Conservation (phyloP, 2,888 invertebrate species). For the Trilocha varians region DNA sequence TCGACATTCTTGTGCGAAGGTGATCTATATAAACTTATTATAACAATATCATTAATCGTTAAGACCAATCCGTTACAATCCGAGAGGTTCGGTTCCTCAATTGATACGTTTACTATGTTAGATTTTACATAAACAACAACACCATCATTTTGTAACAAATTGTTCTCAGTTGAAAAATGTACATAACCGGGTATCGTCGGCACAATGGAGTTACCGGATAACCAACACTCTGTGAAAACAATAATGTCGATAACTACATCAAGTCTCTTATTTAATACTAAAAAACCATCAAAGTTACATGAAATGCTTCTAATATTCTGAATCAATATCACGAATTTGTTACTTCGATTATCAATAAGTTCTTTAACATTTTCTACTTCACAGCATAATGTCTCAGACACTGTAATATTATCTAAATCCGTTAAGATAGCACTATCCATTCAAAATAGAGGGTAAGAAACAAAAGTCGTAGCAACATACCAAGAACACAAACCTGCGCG, state of each 20-base stretch:
- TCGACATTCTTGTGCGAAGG: background rate
- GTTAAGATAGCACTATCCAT: too few relatives aligned
- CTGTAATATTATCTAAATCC: background rate
- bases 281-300: background rate
- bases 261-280: background rate
- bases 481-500: too few relatives aligned
- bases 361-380: background rate
- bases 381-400: background rate
- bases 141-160: background rate
- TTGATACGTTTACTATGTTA: background rate
- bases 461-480: too few relatives aligned
- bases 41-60: background rate
- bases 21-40: background rate
- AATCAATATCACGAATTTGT: background rate
- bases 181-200: background rate
- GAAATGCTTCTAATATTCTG: background rate
- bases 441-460: too few relatives aligned
- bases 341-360: background rate
- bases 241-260: background rate
- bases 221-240: slow-evolving; percentile 1
- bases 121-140: background rate
- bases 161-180: background rate
- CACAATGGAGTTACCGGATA: background rate
- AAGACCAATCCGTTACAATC: background rate
- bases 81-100: background rate